phyloP scores from a whole-genome alignment of 2,113 vertebrate genomes.

The Microtus pennsylvanicus region DNA sequence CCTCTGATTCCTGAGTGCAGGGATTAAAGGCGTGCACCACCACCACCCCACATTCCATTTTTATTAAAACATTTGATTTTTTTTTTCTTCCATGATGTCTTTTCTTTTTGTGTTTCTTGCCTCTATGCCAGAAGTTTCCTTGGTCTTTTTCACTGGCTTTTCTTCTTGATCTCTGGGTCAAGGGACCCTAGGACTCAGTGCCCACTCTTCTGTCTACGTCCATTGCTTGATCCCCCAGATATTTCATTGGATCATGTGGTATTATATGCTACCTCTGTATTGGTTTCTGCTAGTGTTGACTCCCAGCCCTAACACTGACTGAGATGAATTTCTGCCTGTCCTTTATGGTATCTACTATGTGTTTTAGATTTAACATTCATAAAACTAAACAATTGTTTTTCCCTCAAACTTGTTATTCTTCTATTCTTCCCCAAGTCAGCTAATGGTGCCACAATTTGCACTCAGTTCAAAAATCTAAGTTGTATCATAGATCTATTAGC shows the following conservation, averaged over 20 bases:
- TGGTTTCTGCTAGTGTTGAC: background rate
- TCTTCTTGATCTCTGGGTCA: background rate
- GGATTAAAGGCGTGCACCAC: no score
- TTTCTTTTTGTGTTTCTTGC: background rate
- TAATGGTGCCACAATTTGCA: background rate
- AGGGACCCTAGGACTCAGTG: background rate
- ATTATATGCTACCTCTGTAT: background rate
- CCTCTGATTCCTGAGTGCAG: no score
- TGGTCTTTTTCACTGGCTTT: background rate
- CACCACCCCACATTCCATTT: background rate
- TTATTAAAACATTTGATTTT: background rate
- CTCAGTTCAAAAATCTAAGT: background rate
- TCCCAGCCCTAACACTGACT: background rate
- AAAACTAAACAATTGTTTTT: conserved; percentile 8
- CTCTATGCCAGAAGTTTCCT: background rate
- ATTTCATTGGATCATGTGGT: background rate
- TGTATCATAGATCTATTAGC: background rate
- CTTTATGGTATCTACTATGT: background rate
- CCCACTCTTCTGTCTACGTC: background rate
- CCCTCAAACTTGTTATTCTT: background rate
- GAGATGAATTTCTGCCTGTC: background rate
- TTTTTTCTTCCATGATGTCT: background rate
- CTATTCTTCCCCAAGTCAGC: background rate
- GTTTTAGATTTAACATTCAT: background rate
- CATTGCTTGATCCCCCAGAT: background rate